Conservation (phyloP, 2,797 vertebrate genomes). For the Lacerta viridis region DNA sequence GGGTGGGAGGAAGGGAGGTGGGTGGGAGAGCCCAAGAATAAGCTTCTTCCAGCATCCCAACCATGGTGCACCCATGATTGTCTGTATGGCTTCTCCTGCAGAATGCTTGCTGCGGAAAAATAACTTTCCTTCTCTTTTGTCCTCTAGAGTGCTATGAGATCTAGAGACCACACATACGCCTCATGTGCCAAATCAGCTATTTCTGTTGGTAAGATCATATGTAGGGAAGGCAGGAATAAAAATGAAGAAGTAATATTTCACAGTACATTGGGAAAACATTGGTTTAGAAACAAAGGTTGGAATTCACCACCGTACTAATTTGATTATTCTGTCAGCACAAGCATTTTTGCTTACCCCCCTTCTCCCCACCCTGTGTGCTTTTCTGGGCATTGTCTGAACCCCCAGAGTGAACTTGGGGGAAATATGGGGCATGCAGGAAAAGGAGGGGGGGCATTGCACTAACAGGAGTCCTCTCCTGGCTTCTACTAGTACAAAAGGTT, state of each 20-base stretch:
- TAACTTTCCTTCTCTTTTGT: conserved; percentile 25
- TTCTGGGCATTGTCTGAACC: no score
- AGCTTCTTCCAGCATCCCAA: not conserved
- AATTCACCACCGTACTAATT: no score
- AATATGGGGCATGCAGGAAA: no score
- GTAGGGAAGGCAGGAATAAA: conserved; percentile 17
- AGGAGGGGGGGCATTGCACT: no score
- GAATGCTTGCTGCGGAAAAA: not conserved
- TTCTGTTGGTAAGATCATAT: conserved; percentile 58
- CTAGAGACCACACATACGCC: conserved; percentile 27
- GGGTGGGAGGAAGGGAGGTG: not conserved
- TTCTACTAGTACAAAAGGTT: no score
- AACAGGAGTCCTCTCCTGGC: no score
- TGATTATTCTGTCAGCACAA: no score
- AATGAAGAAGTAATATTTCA: conserved; percentile 39
- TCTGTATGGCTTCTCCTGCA: not conserved
- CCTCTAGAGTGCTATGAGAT: conserved; percentile 1
- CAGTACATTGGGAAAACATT: conserved; percentile 9
- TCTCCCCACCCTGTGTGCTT: no score
- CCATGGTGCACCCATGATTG: no score
- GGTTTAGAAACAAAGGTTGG: conserved; percentile 16
- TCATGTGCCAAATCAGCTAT: not conserved
- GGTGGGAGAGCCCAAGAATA: not conserved
- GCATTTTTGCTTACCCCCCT: no score
- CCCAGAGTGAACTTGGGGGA: no score